These are phyloP conservation scores for Pogonophryne albipinna DNA, from an alignment of 2,797 vertebrate species.

Conservation along the genomic window DNA sequence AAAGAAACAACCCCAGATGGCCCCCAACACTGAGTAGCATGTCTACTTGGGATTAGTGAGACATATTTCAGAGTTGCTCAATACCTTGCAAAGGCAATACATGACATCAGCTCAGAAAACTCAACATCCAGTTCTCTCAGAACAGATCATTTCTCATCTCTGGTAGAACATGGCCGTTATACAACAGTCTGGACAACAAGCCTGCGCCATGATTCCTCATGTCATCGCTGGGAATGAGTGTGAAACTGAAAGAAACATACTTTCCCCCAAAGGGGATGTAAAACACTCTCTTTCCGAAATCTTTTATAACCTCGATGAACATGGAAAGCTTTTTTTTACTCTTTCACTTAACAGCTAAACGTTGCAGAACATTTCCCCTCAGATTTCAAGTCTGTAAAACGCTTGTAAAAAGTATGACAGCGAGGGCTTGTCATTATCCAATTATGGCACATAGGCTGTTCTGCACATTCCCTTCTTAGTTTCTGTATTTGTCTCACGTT, in stretches of 20 bases:
- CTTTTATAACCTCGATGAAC: constrained; percentile 42
- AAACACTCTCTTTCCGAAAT: constrained; percentile 38
- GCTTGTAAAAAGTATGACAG: constrained; percentile 35
- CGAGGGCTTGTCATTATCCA: constrained; percentile 42
- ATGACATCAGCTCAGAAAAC: constrained; percentile 38
- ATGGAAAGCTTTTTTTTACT: not conserved
- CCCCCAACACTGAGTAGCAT: not conserved
- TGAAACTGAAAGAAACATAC: constrained; percentile 55
- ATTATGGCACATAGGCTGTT: constrained; percentile 31
- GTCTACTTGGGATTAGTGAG: not conserved
- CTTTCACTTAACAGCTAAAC: constrained; percentile 24
- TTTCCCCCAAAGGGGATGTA: constrained; percentile 40
- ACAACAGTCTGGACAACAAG: constrained; percentile 48
- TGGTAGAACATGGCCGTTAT: constrained; percentile 56
- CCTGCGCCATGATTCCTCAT: constrained; percentile 36
- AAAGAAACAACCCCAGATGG: not conserved
- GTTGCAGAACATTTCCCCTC: constrained; percentile 33
- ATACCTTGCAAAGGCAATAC: constrained; percentile 30
- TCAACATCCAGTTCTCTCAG: constrained; percentile 8
- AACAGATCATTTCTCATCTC: constrained; percentile 50
- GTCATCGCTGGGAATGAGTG: constrained; percentile 45
- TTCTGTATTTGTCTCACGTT: constrained; percentile 14
- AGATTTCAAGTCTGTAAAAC: constrained; percentile 30
- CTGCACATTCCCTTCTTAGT: not conserved
- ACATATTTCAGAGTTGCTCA: constrained; percentile 16